A percentile compares a stretch with the other conserved stretches of the same genome.
These are phyloP conservation scores for Mohoua ochrocephala DNA, from an alignment of 2,113 vertebrate species.

Conservation along the genomic window DNA sequence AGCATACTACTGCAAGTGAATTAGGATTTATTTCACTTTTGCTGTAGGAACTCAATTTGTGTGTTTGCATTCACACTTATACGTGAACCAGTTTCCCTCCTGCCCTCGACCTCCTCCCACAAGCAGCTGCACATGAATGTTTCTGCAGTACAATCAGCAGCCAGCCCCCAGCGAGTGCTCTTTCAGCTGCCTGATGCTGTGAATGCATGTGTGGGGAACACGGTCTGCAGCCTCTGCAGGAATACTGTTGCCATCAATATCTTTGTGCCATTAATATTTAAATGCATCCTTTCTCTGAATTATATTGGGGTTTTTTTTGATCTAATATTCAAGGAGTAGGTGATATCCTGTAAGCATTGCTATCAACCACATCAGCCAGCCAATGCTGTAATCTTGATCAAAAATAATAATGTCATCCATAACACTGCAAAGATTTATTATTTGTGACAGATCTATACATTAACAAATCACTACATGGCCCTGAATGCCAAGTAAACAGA, in stretches of 20 bases:
- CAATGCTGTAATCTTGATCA: slow-evolving; percentile 59
- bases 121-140: background rate
- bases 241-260: slow-evolving; percentile 13
- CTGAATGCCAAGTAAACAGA: slow-evolving; percentile 36
- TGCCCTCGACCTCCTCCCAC: background rate
- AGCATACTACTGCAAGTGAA: background rate
- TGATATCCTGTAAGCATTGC: slow-evolving; percentile 8
- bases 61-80: background rate
- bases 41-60: background rate
- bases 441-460: slow-evolving; percentile 58
- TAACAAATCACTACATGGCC: slow-evolving; percentile 42
- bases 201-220: background rate
- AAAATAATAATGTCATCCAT: slow-evolving; percentile 68
- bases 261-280: slow-evolving; percentile 51
- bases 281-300: slow-evolving; percentile 50
- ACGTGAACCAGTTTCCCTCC: background rate
- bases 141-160: background rate
- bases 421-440: slow-evolving; percentile 61
- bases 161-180: background rate
- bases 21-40: background rate
- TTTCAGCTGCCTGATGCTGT: background rate
- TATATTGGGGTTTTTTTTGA: background rate
- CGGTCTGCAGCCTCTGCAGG: background rate
- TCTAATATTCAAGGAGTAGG: background rate
- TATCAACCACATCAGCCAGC: slow-evolving; percentile 30